Base-by-base conservation (phyloP, 2,113 vertebrate species). In the Albula goreensis region DNA sequence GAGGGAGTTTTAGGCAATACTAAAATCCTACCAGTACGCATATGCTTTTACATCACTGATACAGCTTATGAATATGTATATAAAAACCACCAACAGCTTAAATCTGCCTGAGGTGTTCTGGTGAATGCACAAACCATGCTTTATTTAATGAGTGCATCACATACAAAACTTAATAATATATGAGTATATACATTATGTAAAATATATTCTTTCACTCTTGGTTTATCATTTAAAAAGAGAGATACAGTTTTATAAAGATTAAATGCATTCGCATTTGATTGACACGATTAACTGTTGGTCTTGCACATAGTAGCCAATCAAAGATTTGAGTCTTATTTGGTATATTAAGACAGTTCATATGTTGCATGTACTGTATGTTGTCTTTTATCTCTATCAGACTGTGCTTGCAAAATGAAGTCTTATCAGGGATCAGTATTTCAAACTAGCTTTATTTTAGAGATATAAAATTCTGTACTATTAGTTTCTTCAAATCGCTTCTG, bases 1-100 rank as follows among this genome's bases (percentile, higher is more conserved):
- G 90, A 87, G 50, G 50, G 53, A 80, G 78, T 63, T 85, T 78
- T 80, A 51, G 85, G 85, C 81, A 56, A 81, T 51, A 9, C 31
- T 78, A 66, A 85, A 80, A 85, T 80, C 41, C 63, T 57, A 19
- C 17, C 78, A 85, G 56, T 22, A 48, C 84, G 50, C 77, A 57
- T 80, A 51, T 56, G 84, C 9, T 25, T 74, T 74, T 56, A 50
- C 52, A 81, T 85, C 41, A 80, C 53, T 50, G 50, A 60, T 50
- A 66, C 83, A 15, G 49, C 49, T 17, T 51, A 10, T 81, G n/a
- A 74, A 81, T 31, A 48, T 80, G 78, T 51, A 25, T 41, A 41
- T 22, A 31, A 22, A 49, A 22, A 48, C 25, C 56, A 41, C 53
- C 56, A 53, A 4, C 13, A n/a, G 5, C 50, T 52, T 13, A 19